Evolutionary conservation across 2,888 invertebrate genomes (phyloP).

Genomic region (Eumerus sabulonum): DNA sequence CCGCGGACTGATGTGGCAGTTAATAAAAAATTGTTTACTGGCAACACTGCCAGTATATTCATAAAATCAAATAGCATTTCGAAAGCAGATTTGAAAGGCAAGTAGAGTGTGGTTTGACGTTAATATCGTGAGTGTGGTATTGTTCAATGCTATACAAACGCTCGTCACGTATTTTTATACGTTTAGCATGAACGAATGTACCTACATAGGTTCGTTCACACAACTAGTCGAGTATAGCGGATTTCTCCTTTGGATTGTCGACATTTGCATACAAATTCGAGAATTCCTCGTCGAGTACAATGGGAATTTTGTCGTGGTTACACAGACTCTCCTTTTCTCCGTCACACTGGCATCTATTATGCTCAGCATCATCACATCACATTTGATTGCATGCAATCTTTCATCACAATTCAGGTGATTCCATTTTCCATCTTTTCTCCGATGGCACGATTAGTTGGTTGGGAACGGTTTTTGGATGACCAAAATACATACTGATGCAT

Average conservation of each 20-base stretch:
- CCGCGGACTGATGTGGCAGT: background rate
- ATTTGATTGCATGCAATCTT: constrained; percentile 36
- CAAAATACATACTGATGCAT: too few relatives aligned
- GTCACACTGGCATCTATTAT: constrained; percentile 5
- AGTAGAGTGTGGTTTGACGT: constrained; percentile 2
- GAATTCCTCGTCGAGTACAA: constrained; percentile 1
- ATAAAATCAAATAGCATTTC: constrained; percentile 10
- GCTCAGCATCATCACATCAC: constrained; percentile 5
- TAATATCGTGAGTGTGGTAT: constrained; percentile 20
- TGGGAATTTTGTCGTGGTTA: constrained; percentile 4
- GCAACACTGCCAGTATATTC: constrained; percentile 18
- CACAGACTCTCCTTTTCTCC: background rate
- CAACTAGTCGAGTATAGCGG: background rate
- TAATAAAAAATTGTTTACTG: background rate
- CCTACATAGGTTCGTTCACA: too few relatives aligned
- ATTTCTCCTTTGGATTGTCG: constrained; percentile 16
- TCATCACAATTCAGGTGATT: constrained; percentile 26
- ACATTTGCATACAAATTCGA: constrained; percentile 29
- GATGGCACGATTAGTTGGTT: too few relatives aligned
- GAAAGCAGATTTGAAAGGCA: too few relatives aligned
- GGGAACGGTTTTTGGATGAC: too few relatives aligned
- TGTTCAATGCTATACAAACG: constrained; percentile 5
- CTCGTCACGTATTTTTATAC: constrained; percentile 36
- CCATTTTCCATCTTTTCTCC: constrained; percentile 15
- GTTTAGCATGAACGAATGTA: background rate